These are phyloP conservation scores for Lasioglossum oenotherae DNA, from an alignment of 2,888 invertebrate species.

Conservation along the genomic window DNA sequence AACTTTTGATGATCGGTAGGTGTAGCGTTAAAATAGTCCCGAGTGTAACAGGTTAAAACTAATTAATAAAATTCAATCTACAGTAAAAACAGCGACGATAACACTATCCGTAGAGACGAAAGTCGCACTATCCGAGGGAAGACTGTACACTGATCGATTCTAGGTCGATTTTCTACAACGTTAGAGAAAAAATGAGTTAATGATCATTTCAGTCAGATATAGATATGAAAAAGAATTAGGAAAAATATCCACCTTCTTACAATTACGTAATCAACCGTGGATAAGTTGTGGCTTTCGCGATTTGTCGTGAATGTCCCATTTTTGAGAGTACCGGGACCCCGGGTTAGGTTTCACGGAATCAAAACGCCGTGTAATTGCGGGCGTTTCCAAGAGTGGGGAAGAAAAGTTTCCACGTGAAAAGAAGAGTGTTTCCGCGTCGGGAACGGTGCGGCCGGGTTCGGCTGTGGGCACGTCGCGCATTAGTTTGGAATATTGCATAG, in stretches of 20 bases:
- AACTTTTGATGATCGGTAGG: no score
- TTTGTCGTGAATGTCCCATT: neutral
- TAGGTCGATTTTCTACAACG: neutral
- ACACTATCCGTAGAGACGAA: no score
- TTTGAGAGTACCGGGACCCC: neutral
- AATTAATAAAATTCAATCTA: no score
- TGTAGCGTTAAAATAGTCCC: no score
- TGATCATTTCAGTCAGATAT: no score
- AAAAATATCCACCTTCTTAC: neutral
- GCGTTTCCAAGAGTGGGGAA: neutral
- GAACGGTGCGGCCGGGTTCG: slow-evolving; percentile 53
- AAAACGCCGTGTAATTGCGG: neutral
- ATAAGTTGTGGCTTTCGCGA: no score
- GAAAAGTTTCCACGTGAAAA: neutral
- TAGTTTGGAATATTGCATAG: slow-evolving; percentile 79
- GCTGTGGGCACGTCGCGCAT: slow-evolving; percentile 71
- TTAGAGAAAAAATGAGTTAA: no score
- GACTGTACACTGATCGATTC: neutral
- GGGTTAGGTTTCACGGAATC: neutral
- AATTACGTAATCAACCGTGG: neutral
- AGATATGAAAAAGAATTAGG: no score
- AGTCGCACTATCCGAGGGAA: no score
- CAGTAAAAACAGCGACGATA: no score
- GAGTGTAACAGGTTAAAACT: no score
- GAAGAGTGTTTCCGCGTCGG: slow-evolving; percentile 46